These are phyloP conservation scores for Periplaneta americana DNA, from an alignment of 1,140 invertebrate species.

Conservation along the genomic window DNA sequence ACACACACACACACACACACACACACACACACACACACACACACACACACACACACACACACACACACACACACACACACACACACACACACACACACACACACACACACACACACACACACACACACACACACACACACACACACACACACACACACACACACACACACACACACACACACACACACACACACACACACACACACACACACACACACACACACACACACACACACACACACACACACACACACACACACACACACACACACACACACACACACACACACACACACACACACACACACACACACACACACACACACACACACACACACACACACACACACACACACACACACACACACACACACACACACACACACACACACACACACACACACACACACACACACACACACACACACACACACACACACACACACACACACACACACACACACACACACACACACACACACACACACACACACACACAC, in stretches of 20 bases:
- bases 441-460: conserved; percentile 30
- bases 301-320: no score
- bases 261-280: no score
- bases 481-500: conserved; percentile 22
- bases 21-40: conserved; percentile 30
- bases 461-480: conserved; percentile 27
- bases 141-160: conserved; percentile 22
- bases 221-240: no score
- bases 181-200: conserved; percentile 20
- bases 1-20: conserved; percentile 27
- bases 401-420: conserved; percentile 30
- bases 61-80: conserved; percentile 30
- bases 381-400: conserved; percentile 27
- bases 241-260: no score
- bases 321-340: no score
- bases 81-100: conserved; percentile 27
- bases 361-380: conserved; percentile 28
- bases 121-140: conserved; percentile 30
- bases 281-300: no score
- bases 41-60: conserved; percentile 32
- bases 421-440: conserved; percentile 32
- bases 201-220: conserved; percentile 19
- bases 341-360: no score
- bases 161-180: conserved; percentile 17
- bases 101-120: conserved; percentile 29